Evolutionary conservation across 2,113 vertebrate species (phyloP).

Genomic region (Hassar affinis): DNA sequence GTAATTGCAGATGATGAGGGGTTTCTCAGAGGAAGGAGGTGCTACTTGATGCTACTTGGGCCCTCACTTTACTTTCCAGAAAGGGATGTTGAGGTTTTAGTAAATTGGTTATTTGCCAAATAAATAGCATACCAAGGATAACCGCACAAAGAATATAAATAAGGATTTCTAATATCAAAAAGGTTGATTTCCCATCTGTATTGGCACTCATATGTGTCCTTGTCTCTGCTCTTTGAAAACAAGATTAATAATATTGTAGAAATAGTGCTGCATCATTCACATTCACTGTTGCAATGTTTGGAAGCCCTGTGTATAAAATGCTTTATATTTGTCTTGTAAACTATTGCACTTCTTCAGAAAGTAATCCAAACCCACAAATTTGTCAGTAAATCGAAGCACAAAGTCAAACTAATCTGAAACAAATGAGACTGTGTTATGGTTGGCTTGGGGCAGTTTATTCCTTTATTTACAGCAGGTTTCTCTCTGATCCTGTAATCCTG

Average conservation of each 20-base stretch:
- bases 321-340: not conserved
- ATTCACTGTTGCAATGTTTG: not conserved
- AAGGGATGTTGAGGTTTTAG: not conserved
- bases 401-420: constrained; percentile 27
- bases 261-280: not conserved
- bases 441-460: not conserved
- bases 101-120: not conserved
- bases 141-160: not conserved
- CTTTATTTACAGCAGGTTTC: constrained; percentile 45
- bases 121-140: not conserved
- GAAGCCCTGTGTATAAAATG: not conserved
- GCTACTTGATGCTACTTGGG: not conserved
- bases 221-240: not conserved
- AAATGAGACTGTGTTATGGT: constrained; percentile 17
- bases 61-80: not conserved
- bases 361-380: constrained; percentile 9
- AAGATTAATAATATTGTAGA: not conserved
- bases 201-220: not conserved
- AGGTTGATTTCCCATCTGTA: not conserved
- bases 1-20: not conserved
- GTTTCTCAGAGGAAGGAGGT: not conserved
- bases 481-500: constrained; percentile 44
- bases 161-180: not conserved
- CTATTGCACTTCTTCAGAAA: not conserved
- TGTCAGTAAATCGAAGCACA: constrained; percentile 30